Evolutionary conservation across 2,797 vertebrate genomes (phyloP), one percentile per base, ranked within the genome.

Genomic region (Gastrophryne carolinensis): DNA sequence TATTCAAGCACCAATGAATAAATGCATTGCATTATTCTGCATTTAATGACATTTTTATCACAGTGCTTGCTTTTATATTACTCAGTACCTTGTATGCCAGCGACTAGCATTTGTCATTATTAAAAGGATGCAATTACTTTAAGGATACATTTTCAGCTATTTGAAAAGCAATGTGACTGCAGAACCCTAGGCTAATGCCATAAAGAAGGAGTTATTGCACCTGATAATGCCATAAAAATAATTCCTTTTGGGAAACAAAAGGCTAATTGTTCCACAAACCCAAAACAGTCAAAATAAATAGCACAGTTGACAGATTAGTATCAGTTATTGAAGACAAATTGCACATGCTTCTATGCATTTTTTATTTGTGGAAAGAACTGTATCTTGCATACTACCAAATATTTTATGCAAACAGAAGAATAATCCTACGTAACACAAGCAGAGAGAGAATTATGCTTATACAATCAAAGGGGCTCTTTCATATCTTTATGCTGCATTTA

Each of bases 51-150:
- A 8, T 21, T 34, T 10, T 19, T 47, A 19, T 47, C n/a, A n/a
- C n/a, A n/a, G n/a, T n/a, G n/a, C n/a, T 47, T 13, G 10, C 29
- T 21, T 13, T 27, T 29, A n/a, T 44, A 35, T 30, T 54, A 56
- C 32, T 41, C 10, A n/a, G 24, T 37, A 17, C 37, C 21, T 21
- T 41, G 26, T 34, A 53, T 39, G 7, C n/a, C 23, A 56, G 34
- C 41, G 30, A 15, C n/a, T 37, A 56, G 7, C 52, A 69, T 69
- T 44, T 69, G 35, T 57, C 66, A 21, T 57, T 53, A 69, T 69
- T 69, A 57, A 19, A n/a, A 57, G 54, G 52, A 69, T 56, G 52
- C 66, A 69, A 57, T 69, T 56, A 69, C 66, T 69, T 56, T 69
- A 56, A 69, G 24, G 50, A 56, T 56, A 27, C 52, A 69, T 69